Base-by-base conservation (phyloP, 1,140 invertebrate genomes). In the Drosophila asahinai region DNA sequence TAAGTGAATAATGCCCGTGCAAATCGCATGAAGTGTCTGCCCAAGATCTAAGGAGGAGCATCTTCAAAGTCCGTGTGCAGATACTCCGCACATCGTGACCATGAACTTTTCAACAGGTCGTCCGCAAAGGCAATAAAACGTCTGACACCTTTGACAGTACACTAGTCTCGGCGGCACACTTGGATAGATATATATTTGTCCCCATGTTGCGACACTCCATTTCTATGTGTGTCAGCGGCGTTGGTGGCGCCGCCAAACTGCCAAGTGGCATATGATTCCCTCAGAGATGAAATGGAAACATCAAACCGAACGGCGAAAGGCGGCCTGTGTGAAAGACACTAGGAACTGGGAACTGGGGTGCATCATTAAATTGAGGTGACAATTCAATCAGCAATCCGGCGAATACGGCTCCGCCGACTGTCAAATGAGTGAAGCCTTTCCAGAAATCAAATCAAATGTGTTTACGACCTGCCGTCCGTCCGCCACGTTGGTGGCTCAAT, bases 381-480 rank as follows among this genome's bases (percentile, higher is more conserved):
- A 89, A 91, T 91, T 91, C 81, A 91, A 86, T 91, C 81, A 91
- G 74, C 89, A 81, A 76, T 81, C 71, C 81, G 75, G 61, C 61
- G 59, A 55, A 60, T 79, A 80, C 71, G 77, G 43, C 77, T 48
- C 9, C 36, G 51, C 36, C 61, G 49, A 27, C 63, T 66, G 70
- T 76, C 71, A 83, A 82, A 71, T 72, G 72, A 60, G 47, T 57
- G 65, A 79, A 81, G 81, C 81, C 87, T 84, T 91, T 84, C 72
- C 68, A 91, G 79, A 84, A 91, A 91, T 91, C 81, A 86, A 91
- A 91, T 91, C 71, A 83, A 86, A 87, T 86, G 76, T 83, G 79
- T 91, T 91, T 91, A 91, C 77, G 78, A 89, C 71, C 33, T 77
- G 36, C 57, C 38, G 22, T 22, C 54, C 64, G 43, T 52, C 45